Conservation (phyloP, 2,113 vertebrate genomes). For the Chauna torquata region DNA sequence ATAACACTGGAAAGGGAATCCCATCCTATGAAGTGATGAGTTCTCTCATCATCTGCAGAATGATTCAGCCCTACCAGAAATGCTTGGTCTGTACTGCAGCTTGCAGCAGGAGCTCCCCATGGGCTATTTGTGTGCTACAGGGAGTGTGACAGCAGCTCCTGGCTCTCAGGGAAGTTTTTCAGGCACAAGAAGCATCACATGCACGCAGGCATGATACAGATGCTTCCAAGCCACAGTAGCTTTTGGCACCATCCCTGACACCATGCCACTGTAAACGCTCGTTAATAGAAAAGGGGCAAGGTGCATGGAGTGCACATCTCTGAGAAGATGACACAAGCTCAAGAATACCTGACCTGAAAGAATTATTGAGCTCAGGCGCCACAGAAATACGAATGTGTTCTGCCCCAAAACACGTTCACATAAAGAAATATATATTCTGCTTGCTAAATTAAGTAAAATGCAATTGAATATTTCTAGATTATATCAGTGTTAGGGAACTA, state of each 20-base stretch:
- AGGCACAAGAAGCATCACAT: neutral
- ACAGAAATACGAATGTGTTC: neutral
- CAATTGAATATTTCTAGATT: neutral
- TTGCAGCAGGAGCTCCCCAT: neutral
- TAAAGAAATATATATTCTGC: neutral
- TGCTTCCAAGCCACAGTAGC: neutral
- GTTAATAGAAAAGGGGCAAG: neutral
- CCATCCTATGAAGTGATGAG: neutral
- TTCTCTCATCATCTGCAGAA: neutral
- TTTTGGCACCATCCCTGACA: neutral
- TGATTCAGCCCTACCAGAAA: neutral
- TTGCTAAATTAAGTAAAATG: neutral
- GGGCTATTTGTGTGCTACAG: neutral
- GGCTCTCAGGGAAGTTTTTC: neutral
- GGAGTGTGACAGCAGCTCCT: neutral
- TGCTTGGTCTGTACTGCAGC: neutral
- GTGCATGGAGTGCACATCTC: neutral
- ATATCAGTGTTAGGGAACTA: neutral
- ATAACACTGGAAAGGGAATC: neutral
- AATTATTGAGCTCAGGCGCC: neutral
- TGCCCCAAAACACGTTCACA: neutral
- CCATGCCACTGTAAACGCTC: neutral
- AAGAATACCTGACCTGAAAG: neutral
- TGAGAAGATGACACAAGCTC: neutral
- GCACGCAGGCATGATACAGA: neutral